A percentile compares a stretch with the other conserved stretches of the same genome.
phyloP scores from a whole-genome alignment of 2,888 invertebrate genomes.

The Amblyjoppa fuscipennis region DNA sequence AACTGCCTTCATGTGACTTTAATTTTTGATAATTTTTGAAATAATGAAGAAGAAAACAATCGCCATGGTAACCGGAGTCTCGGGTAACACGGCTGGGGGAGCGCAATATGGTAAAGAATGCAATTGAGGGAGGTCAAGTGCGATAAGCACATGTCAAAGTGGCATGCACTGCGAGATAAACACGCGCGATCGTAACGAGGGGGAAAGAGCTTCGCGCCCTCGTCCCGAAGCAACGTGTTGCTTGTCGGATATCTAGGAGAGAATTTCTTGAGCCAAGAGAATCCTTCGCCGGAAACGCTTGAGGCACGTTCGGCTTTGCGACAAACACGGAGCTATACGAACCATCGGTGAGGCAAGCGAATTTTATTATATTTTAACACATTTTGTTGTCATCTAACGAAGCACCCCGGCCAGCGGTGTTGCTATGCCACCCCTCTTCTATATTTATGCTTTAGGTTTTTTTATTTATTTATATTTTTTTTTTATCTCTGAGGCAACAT shows the following conservation, averaged over 20 bases:
- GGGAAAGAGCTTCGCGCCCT: not conserved
- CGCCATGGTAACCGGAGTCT: not conserved
- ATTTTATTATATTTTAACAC: not conserved
- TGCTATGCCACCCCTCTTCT: no score
- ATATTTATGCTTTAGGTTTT: no score
- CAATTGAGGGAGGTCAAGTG: not conserved
- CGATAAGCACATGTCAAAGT: conserved; percentile 6
- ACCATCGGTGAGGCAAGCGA: not conserved
- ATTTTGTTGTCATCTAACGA: not conserved
- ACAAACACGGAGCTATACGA: not conserved
- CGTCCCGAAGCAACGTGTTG: conserved; percentile 57
- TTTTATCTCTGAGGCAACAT: no score
- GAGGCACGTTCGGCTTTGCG: not conserved
- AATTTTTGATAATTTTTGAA: not conserved
- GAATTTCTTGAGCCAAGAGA: not conserved
- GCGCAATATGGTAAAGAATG: not conserved
- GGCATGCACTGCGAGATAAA: not conserved
- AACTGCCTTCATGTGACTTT: not conserved
- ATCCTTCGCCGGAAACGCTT: not conserved
- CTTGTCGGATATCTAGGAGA: conserved; percentile 9
- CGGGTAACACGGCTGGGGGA: not conserved
- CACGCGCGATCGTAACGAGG: conserved; percentile 1
- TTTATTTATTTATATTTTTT: no score
- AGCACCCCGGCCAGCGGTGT: not conserved
- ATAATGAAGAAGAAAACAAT: not conserved